phyloP scores from a whole-genome alignment of 2,888 invertebrate genomes.

The Trachelus troglodyta region DNA sequence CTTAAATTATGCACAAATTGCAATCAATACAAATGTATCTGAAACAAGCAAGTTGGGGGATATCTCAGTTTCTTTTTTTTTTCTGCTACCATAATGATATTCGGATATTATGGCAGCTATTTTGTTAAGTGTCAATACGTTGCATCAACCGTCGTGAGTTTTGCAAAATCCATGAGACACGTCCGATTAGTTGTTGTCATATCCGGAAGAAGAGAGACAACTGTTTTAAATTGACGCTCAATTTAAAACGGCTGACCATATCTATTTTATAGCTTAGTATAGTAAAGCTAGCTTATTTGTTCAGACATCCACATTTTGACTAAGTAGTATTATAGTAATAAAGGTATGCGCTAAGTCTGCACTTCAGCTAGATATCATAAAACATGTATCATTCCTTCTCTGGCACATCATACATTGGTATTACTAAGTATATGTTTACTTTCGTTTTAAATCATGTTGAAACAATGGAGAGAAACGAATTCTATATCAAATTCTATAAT shows the following conservation, averaged over 20 bases:
- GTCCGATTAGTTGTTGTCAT: slow-evolving; percentile 66
- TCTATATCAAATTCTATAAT: slow-evolving; percentile 55
- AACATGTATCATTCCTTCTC: slow-evolving; percentile 65
- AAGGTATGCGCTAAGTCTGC: slow-evolving; percentile 66
- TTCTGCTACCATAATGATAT: slow-evolving; percentile 61
- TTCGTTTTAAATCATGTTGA: slow-evolving; percentile 51
- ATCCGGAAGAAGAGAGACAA: slow-evolving; percentile 63
- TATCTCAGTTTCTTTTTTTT: slow-evolving; percentile 65
- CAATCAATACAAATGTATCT: slow-evolving; percentile 69
- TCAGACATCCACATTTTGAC: slow-evolving; percentile 67
- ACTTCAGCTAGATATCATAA: slow-evolving; percentile 66
- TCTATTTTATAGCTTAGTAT: slow-evolving; percentile 64
- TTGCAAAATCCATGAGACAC: slow-evolving; percentile 62
- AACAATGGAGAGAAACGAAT: slow-evolving; percentile 56
- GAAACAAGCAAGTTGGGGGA: slow-evolving; percentile 68
- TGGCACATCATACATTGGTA: slow-evolving; percentile 66
- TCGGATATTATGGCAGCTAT: slow-evolving; percentile 59
- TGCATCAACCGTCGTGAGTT: slow-evolving; percentile 58
- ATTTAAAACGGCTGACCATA: slow-evolving; percentile 53
- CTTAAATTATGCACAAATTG: slow-evolving; percentile 69
- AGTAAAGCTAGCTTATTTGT: slow-evolving; percentile 66
- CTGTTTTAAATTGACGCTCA: slow-evolving; percentile 51
- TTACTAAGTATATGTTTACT: slow-evolving; percentile 64
- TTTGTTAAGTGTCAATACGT: slow-evolving; percentile 60
- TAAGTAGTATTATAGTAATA: slow-evolving; percentile 67